A percentile compares a stretch with the other conserved stretches of the same genome.
Conservation (phyloP, 2,113 vertebrate species). For the Grantiella picta region DNA sequence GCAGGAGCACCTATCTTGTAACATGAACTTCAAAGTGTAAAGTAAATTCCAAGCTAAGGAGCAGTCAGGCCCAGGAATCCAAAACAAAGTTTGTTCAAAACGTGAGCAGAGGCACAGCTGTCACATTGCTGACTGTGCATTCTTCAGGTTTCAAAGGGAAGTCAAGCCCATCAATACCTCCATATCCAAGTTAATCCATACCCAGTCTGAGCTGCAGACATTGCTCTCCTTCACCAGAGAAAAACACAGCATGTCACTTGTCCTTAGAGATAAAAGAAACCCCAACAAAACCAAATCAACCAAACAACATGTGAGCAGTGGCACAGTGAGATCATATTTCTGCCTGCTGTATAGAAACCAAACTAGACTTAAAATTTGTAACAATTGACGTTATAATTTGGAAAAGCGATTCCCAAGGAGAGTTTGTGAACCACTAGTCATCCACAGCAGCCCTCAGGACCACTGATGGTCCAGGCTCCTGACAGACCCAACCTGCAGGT, state of each 20-base stretch:
- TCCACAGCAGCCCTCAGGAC: not conserved
- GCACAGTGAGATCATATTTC: not conserved
- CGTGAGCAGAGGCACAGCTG: constrained; percentile 46
- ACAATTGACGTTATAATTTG: not conserved
- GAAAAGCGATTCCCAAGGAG: not conserved
- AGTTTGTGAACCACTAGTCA: not conserved
- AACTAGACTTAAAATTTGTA: not conserved
- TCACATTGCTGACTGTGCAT: constrained; percentile 39
- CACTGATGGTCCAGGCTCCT: accelerated
- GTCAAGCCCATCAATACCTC: constrained; percentile 10
- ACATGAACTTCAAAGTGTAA: constrained; percentile 25
- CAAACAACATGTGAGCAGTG: not conserved
- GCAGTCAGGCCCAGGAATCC: constrained; percentile 1
- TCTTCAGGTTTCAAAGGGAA: constrained; percentile 48
- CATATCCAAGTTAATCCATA: not conserved
- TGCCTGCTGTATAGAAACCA: not conserved
- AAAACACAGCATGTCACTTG: not conserved
- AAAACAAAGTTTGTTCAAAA: constrained; percentile 56
- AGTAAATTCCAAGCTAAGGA: constrained; percentile 7
- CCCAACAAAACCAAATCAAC: not conserved
- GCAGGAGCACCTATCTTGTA: constrained; percentile 3
- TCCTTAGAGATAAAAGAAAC: not conserved
- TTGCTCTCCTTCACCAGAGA: not conserved
- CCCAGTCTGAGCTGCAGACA: not conserved
- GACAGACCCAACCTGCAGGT: not conserved